Base-by-base conservation (phyloP, 2,888 invertebrate genomes). In the Mesorhabditis sp. region DNA sequence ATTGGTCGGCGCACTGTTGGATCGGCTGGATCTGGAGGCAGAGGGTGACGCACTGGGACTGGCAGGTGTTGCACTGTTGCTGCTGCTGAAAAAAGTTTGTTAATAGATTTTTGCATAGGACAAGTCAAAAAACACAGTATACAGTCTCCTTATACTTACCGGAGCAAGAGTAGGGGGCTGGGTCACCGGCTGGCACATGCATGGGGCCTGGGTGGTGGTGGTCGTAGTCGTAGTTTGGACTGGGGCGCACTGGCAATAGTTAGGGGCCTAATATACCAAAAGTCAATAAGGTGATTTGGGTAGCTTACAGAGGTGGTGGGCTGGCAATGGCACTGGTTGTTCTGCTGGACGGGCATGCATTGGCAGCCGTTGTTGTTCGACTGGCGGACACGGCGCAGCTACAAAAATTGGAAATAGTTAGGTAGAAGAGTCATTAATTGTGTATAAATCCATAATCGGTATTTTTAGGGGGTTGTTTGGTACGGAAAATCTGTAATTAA, bases 1-100 rank as follows among this genome's bases (percentile, higher is more conserved):
- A 50, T n/a, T 50, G 58, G n/a, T 50, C 58, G 58, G 58, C 58
- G 58, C 58, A 50, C 58, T 50, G 58, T 50, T 50, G 58, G n/a
- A 50, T 10, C 10, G 58, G 2, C 58, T 50, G 58, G n/a, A 50
- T 10, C n/a, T 50, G 58, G n/a, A 50, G 7, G 58, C 58, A 50
- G n/a, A 50, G 58, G n/a, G 58, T 50, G 58, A 50, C n/a, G 58
- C 58, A 50, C n/a, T 50, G 58, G n/a, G 58, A 50, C 58, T 50
- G 58, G n/a, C 58, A 50, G n/a, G 58, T 50, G 58, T 50, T 50
- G 58, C 58, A 50, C n/a, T 50, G 58, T n/a, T 50, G 58, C n/a
- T 50, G 58, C n/a, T 50, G 58, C n/a, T 50, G 58, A 10, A 13
- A n/a, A 50, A 50, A 50, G 58, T 50, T 13, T 50, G n/a, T 50